Conservation (phyloP, 2,797 vertebrate genomes). For the Buphagus erythrorhynchus region DNA sequence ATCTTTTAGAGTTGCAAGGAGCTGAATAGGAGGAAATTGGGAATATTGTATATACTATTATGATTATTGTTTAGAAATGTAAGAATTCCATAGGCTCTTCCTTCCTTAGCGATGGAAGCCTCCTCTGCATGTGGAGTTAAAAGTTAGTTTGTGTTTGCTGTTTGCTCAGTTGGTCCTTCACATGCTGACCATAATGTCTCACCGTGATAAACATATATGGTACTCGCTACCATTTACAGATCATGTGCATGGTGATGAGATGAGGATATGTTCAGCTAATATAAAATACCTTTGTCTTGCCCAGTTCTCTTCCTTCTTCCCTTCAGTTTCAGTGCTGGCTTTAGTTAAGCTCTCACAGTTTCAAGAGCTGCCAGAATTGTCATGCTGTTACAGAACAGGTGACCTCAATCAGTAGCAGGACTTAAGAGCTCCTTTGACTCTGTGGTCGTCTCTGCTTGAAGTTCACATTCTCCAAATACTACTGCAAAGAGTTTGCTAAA, state of each 20-base stretch:
- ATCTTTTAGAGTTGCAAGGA: not conserved
- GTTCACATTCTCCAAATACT: constrained; percentile 54
- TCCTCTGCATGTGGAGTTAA: not conserved
- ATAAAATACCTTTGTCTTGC: not conserved
- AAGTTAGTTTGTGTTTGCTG: not conserved
- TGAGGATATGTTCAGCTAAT: not conserved
- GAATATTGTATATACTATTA: not conserved
- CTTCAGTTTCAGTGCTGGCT: constrained; percentile 26
- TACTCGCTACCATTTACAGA: not conserved
- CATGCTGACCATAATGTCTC: not conserved
- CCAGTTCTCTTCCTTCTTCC: not conserved
- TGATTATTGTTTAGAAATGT: not conserved
- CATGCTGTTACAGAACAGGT: constrained; percentile 48
- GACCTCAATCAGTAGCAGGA: constrained; percentile 39
- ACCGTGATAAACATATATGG: not conserved
- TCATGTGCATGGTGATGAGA: not conserved
- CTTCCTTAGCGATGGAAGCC: not conserved
- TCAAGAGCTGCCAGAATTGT: constrained; percentile 23
- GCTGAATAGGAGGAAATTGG: not conserved
- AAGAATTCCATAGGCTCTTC: not conserved
- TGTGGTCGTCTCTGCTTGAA: constrained; percentile 54
- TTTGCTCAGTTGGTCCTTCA: not conserved
- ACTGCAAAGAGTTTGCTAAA: constrained; percentile 30
- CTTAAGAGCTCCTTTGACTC: constrained; percentile 15
- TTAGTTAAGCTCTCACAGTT: constrained; percentile 41